Base-by-base conservation (phyloP, 2,888 invertebrate genomes). In the Craniophora ligustri region DNA sequence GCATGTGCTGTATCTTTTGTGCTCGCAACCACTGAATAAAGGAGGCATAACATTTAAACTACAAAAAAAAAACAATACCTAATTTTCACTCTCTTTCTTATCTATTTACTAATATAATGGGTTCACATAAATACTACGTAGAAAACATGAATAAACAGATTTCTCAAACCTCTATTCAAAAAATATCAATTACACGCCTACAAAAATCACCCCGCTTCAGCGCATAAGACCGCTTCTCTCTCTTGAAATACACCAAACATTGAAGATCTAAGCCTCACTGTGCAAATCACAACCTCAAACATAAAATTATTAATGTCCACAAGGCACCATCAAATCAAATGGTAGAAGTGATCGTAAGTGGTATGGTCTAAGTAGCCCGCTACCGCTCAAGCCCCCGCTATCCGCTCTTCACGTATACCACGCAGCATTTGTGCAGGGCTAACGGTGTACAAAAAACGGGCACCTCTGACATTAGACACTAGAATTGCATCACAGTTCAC, bases 401-500 rank as follows among this genome's bases (percentile, higher is more conserved):
- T 0, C 5, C 44, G 38, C 74, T 56, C 11, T 0, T 71, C 1
- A 28, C 72, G 56, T 72, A 53, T 1, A 13, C 78, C 81, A 71
- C 41, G n/a, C 64, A 31, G 26, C 66, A 42, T 57, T 71, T 72
- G 76, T 82, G 83, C 85, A 86, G 86, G 82, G 82, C 87, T 90
- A 91, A 89, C 91, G 89, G 91, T 87, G 86, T 85, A 89, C 84
- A 91, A 91, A 89, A 91, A 90, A 89, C 88, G 78, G 82, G 83
- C 85, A 91, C 91, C 91, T 89, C 86, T 91, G 91, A 89, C 92
- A 91, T 92, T 92, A 91, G 88, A 86, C 85, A 83, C 80, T 83
- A 80, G 87, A 85, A 87, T 92, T 92, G 92, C 92, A 91, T 91
- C 91, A 92, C 86, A 86, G 85, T 81, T 82, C 78, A 81, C 83